Conservation (phyloP, 2,797 vertebrate genomes). For the Leptoclinus maculatus region DNA sequence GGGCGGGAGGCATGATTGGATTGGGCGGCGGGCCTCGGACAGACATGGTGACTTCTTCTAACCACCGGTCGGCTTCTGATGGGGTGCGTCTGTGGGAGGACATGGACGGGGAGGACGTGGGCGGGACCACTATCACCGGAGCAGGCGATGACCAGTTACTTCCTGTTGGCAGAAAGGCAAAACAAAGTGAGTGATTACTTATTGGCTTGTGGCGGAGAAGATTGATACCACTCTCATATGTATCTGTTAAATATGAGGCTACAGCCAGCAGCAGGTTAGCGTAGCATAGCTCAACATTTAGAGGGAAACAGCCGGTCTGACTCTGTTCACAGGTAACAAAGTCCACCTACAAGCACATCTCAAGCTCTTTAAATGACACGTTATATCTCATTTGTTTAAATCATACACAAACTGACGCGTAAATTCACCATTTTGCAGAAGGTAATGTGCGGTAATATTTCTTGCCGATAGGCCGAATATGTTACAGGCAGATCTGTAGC, state of each 20-base stretch:
- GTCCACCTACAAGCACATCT: not conserved
- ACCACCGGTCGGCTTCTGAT: constrained; percentile 97
- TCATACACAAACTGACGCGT: not conserved
- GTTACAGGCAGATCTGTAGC: not conserved
- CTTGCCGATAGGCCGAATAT: not conserved
- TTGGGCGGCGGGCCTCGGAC: constrained; percentile 85
- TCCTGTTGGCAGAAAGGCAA: constrained; percentile 61
- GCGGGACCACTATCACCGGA: constrained; percentile 67
- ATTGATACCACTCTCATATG: not conserved
- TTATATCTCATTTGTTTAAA: not conserved
- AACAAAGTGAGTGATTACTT: not conserved
- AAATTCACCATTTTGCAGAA: not conserved
- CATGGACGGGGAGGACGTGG: constrained; percentile 71
- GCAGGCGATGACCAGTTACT: constrained; percentile 84
- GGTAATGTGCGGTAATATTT: not conserved
- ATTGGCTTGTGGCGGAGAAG: not conserved
- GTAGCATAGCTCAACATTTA: not conserved
- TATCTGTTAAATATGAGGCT: not conserved
- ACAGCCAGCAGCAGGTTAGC: not conserved
- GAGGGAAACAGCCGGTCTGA: too few relatives aligned
- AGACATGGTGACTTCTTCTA: constrained; percentile 96
- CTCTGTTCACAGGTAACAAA: not conserved
- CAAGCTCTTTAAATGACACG: not conserved
- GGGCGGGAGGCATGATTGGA: constrained; percentile 61
- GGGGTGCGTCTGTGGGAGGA: constrained; percentile 92